Conservation (phyloP, 2,113 vertebrate species). For the Hyperopisus bebe region DNA sequence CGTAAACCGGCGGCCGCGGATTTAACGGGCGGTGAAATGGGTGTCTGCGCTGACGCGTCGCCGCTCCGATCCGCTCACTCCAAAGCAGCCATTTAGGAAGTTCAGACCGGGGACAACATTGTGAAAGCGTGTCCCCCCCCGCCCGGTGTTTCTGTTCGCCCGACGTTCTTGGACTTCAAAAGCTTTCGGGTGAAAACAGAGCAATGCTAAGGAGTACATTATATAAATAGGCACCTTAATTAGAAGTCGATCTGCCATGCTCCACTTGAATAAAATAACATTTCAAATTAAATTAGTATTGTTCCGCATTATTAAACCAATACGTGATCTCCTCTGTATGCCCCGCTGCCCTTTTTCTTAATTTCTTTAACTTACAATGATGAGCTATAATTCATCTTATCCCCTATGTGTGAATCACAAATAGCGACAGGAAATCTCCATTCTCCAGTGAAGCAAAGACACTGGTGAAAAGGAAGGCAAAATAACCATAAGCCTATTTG, state of each 20-base stretch:
- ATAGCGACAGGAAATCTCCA: background rate
- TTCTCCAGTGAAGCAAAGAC: background rate
- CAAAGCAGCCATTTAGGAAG: background rate
- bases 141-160: background rate
- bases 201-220: background rate
- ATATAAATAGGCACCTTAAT: constrained; percentile 8
- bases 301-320: constrained; percentile 13
- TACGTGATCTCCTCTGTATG: background rate
- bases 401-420: background rate
- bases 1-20: background rate
- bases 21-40: background rate
- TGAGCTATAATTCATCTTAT: background rate
- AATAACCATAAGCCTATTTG: background rate
- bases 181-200: background rate
- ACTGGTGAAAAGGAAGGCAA: background rate
- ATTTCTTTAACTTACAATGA: background rate
- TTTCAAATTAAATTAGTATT: constrained; percentile 15
- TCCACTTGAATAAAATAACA: constrained; percentile 15
- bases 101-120: background rate
- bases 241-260: constrained; percentile 10
- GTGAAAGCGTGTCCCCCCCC: background rate
- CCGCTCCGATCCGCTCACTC: background rate
- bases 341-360: background rate
- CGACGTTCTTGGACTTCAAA: background rate
- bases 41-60: background rate